Base-by-base conservation (phyloP, 92 coral and sea anemone genomes). In the Palythoa heliodiscus region DNA sequence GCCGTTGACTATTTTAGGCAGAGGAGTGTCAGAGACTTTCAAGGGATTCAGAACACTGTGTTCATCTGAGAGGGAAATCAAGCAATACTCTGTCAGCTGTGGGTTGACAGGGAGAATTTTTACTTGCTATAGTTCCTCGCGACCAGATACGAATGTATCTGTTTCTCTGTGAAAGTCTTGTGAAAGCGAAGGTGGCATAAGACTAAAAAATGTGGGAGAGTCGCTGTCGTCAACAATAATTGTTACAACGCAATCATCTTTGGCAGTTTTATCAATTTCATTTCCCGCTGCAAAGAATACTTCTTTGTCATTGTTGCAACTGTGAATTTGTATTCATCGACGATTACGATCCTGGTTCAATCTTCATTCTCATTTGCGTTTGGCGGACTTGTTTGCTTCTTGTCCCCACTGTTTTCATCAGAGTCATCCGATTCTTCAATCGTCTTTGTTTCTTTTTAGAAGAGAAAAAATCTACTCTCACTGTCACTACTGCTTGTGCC, bases 131-230 rank as follows among this genome's bases (percentile, higher is more conserved):
- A 74, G 78, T 39, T 37, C 78, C 35, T 52, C 58, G 24, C 78
- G 54, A 48, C 37, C 58, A 43, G 78, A 47, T 20, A 7, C 78
- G 38, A 74, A 50, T 39, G 54, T 12, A 52, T 74, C 78, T 74
- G 78, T 74, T 74, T 37, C 78, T 52, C 58, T 48, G 25, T 19
- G 29, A 47, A 74, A 61, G 54, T 74, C 78, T 69, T 69, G 73
- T 24, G 47, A 69, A 69, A 69, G 73, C 17, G 69, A 61, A 61
- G 69, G 69, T 17, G 69, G 24, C 69, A 61, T 17, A 61, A 17
- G 9, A 61, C 69, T 69, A 24, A 43, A 69, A 69, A 69, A 69
- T 2, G 73, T 24, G 73, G 39, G 39, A 25, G 73, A 15, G 24
- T 69, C 73, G 24, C 2, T 69, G 73, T 69, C 40, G 16, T 69